These are phyloP conservation scores for Hermaeophaga mercurialis DNA, from an alignment of 2,888 invertebrate species.

Conservation along the genomic window DNA sequence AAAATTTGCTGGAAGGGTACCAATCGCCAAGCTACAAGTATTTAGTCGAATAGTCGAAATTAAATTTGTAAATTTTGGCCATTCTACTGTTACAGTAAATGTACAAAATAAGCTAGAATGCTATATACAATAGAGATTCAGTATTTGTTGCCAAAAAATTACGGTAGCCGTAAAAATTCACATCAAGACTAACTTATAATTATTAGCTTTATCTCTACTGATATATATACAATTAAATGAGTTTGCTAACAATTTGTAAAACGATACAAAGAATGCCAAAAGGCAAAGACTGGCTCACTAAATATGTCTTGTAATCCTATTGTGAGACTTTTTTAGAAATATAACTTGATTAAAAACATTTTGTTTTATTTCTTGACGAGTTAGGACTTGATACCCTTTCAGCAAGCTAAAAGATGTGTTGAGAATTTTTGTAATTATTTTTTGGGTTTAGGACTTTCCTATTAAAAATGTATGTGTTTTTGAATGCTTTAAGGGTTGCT, in stretches of 20 bases:
- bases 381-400: constrained; percentile 54
- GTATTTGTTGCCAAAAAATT: background rate
- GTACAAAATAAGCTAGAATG: constrained; percentile 40
- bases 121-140: constrained; percentile 1
- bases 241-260: constrained; percentile 50
- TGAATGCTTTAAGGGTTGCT: constrained; percentile 49
- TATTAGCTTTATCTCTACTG: constrained; percentile 2
- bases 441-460: constrained; percentile 25
- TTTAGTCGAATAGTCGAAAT: constrained; percentile 28
- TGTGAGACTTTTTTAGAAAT: constrained; percentile 59
- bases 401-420: constrained; percentile 41
- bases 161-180: background rate
- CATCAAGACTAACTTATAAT: background rate
- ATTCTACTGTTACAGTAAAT: constrained; percentile 19
- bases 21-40: constrained; percentile 38
- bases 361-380: constrained; percentile 27
- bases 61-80: constrained; percentile 18
- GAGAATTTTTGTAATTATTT: constrained; percentile 6
- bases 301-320: constrained; percentile 55
- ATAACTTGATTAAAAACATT: constrained; percentile 54
- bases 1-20: constrained; percentile 56
- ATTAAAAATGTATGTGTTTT: constrained; percentile 40
- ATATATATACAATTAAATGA: constrained; percentile 33
- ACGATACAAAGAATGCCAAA: constrained; percentile 34
- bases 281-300: constrained; percentile 53